A percentile compares a stretch with the other conserved stretches of the same genome.
These are phyloP conservation scores for Sminthurides aquaticus DNA, from an alignment of 2,888 invertebrate genomes.

Conservation along the genomic window DNA sequence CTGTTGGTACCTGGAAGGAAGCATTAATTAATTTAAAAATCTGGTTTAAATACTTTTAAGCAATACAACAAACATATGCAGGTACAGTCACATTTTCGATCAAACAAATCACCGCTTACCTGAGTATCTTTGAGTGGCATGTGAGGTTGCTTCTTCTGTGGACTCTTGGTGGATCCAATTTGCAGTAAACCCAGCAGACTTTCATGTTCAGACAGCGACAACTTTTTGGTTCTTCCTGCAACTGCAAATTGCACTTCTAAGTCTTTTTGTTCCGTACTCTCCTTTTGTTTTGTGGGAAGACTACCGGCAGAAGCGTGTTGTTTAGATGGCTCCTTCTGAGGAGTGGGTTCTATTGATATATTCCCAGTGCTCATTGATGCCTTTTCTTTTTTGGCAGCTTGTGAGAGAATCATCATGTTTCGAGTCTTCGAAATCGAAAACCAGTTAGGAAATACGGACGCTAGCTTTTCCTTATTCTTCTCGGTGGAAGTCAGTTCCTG, in stretches of 20 bases:
- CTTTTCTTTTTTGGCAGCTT: conserved; percentile 7
- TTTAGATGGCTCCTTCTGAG: background rate
- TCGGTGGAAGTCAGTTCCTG: no score
- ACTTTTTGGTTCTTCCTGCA: conserved; percentile 12
- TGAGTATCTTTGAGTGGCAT: conserved; percentile 1
- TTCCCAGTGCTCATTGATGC: background rate
- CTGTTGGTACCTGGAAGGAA: background rate
- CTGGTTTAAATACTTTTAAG: background rate
- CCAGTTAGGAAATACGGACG: background rate
- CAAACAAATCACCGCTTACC: background rate
- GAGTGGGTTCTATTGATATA: background rate
- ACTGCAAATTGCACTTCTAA: conserved; percentile 13
- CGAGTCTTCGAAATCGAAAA: background rate
- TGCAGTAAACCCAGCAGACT: conserved; percentile 16
- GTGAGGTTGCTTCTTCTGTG: background rate
- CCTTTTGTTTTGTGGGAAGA: background rate
- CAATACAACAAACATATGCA: background rate
- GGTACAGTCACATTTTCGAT: no score
- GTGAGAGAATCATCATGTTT: conserved; percentile 11
- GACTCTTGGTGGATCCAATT: conserved; percentile 1
- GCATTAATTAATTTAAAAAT: background rate
- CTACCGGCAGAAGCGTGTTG: background rate
- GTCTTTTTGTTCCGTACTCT: background rate
- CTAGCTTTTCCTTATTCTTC: background rate
- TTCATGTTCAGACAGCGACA: conserved; percentile 18